These are phyloP conservation scores for Corythornis vintsioides DNA, from an alignment of 2,113 vertebrate species.

Conservation along the genomic window DNA sequence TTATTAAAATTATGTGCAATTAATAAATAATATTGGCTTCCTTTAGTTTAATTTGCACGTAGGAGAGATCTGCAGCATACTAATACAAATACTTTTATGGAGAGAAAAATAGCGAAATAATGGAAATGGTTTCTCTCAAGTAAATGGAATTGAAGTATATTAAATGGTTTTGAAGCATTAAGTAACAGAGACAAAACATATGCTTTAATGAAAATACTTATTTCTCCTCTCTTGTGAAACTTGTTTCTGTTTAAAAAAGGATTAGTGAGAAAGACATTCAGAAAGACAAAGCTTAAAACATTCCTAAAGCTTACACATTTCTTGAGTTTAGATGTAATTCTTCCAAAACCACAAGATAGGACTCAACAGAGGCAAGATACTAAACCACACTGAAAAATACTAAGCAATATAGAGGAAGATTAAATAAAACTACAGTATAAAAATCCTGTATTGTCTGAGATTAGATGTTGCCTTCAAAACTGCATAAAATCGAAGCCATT, in stretches of 20 bases:
- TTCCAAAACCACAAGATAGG: background rate
- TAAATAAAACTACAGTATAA: background rate
- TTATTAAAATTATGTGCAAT: background rate
- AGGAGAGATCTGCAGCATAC: background rate
- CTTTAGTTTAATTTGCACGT: background rate
- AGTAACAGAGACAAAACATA: background rate
- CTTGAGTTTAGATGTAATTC: background rate
- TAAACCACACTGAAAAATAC: background rate
- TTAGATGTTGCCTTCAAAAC: background rate
- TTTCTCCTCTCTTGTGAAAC: background rate
- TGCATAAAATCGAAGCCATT: constrained; percentile 6
- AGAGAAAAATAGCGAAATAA: background rate
- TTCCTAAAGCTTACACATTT: background rate
- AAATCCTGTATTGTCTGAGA: background rate
- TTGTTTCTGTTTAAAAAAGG: background rate
- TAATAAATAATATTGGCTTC: background rate
- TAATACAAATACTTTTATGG: constrained; percentile 1
- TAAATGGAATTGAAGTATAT: background rate
- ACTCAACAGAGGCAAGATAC: background rate
- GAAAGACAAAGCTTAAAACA: constrained; percentile 7
- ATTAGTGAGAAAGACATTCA: background rate
- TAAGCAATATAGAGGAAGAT: background rate
- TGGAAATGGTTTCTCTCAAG: background rate
- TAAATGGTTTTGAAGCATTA: background rate
- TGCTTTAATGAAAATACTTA: background rate